Conservation (phyloP, 2,888 invertebrate genomes). For the Cheilosia scutellata region DNA sequence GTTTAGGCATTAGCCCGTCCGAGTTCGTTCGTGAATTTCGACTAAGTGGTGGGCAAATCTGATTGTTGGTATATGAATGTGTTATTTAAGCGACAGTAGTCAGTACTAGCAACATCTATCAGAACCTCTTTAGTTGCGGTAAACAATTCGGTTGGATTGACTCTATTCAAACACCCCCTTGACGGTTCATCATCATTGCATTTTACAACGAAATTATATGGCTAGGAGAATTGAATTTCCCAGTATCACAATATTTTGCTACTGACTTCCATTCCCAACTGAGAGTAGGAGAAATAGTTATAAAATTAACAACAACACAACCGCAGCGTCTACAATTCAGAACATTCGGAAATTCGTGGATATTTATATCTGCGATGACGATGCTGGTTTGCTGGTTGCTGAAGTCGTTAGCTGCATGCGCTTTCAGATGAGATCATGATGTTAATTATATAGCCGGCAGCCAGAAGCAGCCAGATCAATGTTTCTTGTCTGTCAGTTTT, state of each 20-base stretch:
- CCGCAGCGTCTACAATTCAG: slow-evolving; percentile 23
- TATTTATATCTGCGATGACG: slow-evolving; percentile 62
- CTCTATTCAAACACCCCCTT: neutral
- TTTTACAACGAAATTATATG: slow-evolving; percentile 27
- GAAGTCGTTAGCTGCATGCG: slow-evolving; percentile 56
- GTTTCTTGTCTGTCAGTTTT: slow-evolving; percentile 74
- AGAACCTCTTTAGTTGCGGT: slow-evolving; percentile 9
- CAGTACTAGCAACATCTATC: slow-evolving; percentile 13
- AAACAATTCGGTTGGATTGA: slow-evolving; percentile 12
- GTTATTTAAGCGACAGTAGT: slow-evolving; percentile 21
- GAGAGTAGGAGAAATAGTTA: neutral
- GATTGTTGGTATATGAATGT: slow-evolving; percentile 46
- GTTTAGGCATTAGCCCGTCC: slow-evolving; percentile 32
- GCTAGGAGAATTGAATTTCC: slow-evolving; percentile 47
- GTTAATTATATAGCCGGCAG: slow-evolving; percentile 73
- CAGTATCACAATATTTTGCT: slow-evolving; percentile 55
- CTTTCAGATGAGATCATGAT: slow-evolving; percentile 72
- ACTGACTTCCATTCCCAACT: slow-evolving; percentile 9
- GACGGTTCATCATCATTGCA: slow-evolving; percentile 18
- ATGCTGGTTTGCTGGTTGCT: slow-evolving; percentile 13
- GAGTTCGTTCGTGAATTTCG: slow-evolving; percentile 9
- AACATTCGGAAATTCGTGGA: slow-evolving; percentile 56
- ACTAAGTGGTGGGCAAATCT: slow-evolving; percentile 60
- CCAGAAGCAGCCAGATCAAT: slow-evolving; percentile 67
- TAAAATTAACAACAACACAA: slow-evolving; percentile 11